Conservation (phyloP, 2,797 vertebrate genomes). For the Rhinella marina region DNA sequence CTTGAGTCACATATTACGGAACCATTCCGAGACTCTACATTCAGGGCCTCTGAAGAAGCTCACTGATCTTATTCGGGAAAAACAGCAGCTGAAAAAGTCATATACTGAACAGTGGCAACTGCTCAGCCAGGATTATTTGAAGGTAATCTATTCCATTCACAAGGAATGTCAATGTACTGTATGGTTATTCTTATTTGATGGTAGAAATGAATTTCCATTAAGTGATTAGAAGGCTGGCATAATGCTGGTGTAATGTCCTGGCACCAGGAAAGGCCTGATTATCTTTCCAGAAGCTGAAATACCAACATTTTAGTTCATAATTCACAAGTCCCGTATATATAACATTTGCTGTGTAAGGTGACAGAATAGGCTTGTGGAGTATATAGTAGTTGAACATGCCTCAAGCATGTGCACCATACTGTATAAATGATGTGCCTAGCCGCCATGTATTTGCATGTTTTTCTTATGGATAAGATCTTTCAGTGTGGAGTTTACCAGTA, state of each 20-base stretch:
- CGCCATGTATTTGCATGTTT: too few relatives aligned
- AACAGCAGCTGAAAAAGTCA: conserved; percentile 90
- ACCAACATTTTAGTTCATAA: not conserved
- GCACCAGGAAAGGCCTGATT: not conserved
- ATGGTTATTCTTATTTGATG: conserved; percentile 11
- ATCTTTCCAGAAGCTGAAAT: conserved; percentile 20
- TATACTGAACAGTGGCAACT: conserved; percentile 89
- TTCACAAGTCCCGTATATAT: not conserved
- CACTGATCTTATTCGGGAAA: conserved; percentile 89
- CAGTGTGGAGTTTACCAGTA: too few relatives aligned
- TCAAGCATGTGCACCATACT: too few relatives aligned
- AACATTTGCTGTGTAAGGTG: not conserved
- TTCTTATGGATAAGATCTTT: too few relatives aligned
- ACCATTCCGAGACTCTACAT: conserved; percentile 84
- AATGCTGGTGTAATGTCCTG: not conserved
- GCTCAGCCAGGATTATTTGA: conserved; percentile 86
- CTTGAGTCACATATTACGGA: conserved; percentile 86
- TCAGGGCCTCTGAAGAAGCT: conserved; percentile 90
- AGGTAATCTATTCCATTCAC: conserved; percentile 73
- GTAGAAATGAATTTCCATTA: conserved; percentile 10
- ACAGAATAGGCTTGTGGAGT: too few relatives aligned
- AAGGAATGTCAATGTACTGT: conserved; percentile 18
- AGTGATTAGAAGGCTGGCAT: not conserved
- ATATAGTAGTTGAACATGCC: too few relatives aligned
- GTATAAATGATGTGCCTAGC: too few relatives aligned